Base-by-base conservation (phyloP, 2,888 invertebrate species). In the Strigamia maritima region DNA sequence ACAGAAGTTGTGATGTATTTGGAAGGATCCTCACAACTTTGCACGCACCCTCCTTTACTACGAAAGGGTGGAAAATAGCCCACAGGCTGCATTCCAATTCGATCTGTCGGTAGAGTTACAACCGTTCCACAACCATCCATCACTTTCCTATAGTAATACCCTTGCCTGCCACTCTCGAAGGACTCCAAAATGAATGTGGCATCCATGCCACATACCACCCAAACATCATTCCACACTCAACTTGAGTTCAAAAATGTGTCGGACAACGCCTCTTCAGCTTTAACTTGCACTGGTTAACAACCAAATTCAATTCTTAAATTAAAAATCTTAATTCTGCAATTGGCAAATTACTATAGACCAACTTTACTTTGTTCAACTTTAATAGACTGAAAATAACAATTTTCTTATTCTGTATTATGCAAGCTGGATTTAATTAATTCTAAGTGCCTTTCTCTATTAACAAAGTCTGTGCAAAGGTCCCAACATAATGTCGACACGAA, bases 71-170 rank as follows among this genome's bases (percentile, higher is more conserved):
- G 70, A 70, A 70, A 70, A 70, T 70, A 70, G 70, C 70, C 70
- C 70, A 70, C 70, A 70, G 70, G 70, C 70, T 70, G 70, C 70
- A 70, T 70, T 70, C 70, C 70, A 70, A 70, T 70, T 70, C 70
- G 70, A 70, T 70, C 70, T 70, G 70, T 70, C 70, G 70, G 70
- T 70, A 70, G 70, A 70, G 70, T 70, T 70, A 70, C 70, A 70
- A 70, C 70, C 70, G 70, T 70, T 70, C 70, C 70, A 70, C n/a
- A 70, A 26, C 70, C 70, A 70, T 70, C 70, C 70, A 70, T 70
- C 70, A 70, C 70, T 70, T 70, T 70, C 70, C 26, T 70, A 28
- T 70, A 70, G 70, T 70, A 70, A 70, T 70, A 70, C 70, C 70
- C 70, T 26, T 70, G 70, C 70, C 70, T 70, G 70, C 70, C 70